Percentiles rank a stretch among this genome's conserved stretches.
Conservation (phyloP, 2,113 vertebrate species). For the Hystrix cristata region DNA sequence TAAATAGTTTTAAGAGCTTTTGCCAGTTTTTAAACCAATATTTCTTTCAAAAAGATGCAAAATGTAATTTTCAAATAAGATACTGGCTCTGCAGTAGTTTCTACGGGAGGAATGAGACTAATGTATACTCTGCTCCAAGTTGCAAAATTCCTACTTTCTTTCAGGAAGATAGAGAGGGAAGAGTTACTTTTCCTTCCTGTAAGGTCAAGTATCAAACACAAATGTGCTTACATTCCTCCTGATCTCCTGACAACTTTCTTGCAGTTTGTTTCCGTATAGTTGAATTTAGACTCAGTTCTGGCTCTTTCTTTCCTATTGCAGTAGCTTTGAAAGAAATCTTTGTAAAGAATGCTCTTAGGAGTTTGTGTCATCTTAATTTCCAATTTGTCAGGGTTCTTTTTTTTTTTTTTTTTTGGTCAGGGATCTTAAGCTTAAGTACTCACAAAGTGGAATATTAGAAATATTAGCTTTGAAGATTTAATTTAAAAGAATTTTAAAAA, state of each 20-base stretch:
- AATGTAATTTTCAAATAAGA: neutral
- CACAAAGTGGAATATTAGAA: neutral
- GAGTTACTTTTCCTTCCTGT: neutral
- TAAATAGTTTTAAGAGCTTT: neutral
- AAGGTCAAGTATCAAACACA: neutral
- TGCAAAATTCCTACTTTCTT: neutral
- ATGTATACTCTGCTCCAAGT: neutral
- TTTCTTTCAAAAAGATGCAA: neutral
- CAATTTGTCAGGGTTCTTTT: neutral
- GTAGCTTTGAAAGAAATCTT: neutral
- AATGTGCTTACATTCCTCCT: neutral
- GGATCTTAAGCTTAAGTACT: neutral
- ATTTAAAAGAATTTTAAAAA: neutral
- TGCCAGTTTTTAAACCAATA: neutral
- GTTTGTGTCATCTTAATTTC: neutral
- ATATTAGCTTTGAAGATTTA: constrained; percentile 16
- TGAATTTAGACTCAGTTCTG: neutral
- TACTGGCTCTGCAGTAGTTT: neutral
- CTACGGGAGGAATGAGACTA: neutral
- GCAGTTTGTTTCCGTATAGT: neutral
- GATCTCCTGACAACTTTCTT: neutral
- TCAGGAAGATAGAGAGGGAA: neutral
- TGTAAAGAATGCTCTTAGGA: neutral
- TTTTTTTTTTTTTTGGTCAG: too few species aligned
- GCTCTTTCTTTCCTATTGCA: neutral